Evolutionary conservation across 2,797 vertebrate genomes (phyloP).

Genomic region (Sebastes oblongus): DNA sequence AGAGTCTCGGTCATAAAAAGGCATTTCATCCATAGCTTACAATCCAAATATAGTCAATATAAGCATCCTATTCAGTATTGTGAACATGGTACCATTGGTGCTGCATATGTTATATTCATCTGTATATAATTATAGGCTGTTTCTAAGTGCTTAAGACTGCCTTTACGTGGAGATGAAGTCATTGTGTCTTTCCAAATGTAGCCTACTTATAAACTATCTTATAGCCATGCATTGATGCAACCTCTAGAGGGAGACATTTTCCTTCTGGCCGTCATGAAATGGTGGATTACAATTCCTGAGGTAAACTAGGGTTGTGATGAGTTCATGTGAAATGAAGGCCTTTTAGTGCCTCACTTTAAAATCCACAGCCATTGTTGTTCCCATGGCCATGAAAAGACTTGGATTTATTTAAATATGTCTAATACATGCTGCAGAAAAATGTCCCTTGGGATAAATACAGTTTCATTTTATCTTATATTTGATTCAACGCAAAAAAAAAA

Average conservation of each 20-base stretch:
- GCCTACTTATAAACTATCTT: background rate
- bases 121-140: background rate
- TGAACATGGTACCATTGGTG: background rate
- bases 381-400: background rate
- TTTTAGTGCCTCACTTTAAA: background rate
- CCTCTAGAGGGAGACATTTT: slow-evolving; percentile 66
- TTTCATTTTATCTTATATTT: background rate
- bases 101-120: background rate
- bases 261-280: background rate
- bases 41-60: background rate
- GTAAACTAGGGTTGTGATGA: background rate
- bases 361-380: background rate
- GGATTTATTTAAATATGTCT: background rate
- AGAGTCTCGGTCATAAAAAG: background rate
- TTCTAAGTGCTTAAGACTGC: too few relatives aligned
- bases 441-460: background rate
- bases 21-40: background rate
- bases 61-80: background rate
- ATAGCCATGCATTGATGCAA: background rate
- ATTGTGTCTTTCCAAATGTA: background rate
- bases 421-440: background rate
- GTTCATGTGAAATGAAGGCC: background rate
- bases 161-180: background rate
- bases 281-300: background rate
- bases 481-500: background rate